Base-by-base conservation (phyloP, 2,113 vertebrate genomes). In the Heterotilapia buettikoferi region DNA sequence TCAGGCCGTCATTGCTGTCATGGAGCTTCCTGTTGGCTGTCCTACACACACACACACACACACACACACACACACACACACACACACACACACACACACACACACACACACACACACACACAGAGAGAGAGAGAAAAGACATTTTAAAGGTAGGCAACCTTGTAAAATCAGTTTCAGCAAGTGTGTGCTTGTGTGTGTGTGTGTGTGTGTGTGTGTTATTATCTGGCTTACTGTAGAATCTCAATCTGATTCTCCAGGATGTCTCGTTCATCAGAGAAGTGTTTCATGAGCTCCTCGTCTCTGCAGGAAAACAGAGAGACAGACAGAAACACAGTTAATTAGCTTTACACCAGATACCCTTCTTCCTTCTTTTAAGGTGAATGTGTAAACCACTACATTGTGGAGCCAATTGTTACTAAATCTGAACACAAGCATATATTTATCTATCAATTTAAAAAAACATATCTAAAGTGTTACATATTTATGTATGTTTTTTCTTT, bases 231-330 rank as follows among this genome's bases (percentile, higher is more conserved):
- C 99, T 99, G 98, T 89, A 99, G 96, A 52, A 99, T 96, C 94
- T 98, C 97, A 84, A 99, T 98, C 96, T 99, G 99, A 87, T 96
- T 97, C 96, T 98, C 97, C 94, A 99, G 94, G 92, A 96, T 96
- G 87, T 97, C 97, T 92, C 97, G 96, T 89, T 99, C 98, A 90
- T 99, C 98, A 11, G 97, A 95, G 90, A 98, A 99, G 11, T 97
- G 97, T 86, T 95, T 96, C 89, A 99, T 97, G 80, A 99, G 96
- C 94, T 97, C 98, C 89, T 98, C 95, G 36, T 98, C 97, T 95
- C 98, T 99, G 95, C 40, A 87, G 29, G 8, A 87, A 53, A 57
- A 91, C 24, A 88, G 7, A 33, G 5, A 40, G 6, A 10, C 18
- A 36, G 18, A 53, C 29, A 79, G 29, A 53, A 53, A 11, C 47